Percentiles rank a stretch among this genome's conserved stretches.
Evolutionary conservation across 2,797 vertebrate genomes (phyloP).

Genomic region (Rhinophrynus dorsalis): DNA sequence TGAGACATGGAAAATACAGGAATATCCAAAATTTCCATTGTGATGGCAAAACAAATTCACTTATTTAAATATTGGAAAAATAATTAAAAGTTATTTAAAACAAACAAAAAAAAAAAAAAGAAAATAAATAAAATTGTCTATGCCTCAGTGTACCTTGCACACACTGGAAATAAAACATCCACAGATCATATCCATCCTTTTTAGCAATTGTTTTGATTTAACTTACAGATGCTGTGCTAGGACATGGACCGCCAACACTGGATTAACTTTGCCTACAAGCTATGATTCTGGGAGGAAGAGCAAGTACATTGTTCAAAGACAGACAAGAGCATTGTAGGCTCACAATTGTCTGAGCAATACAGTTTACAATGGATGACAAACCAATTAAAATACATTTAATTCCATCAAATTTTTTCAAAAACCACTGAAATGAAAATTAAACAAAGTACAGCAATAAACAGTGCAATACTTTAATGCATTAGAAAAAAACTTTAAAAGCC

Average conservation of each 20-base stretch:
- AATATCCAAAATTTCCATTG: slow-evolving; percentile 63
- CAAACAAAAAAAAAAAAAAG: too few species aligned
- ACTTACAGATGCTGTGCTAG: slow-evolving; percentile 99
- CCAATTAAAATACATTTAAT: slow-evolving; percentile 64
- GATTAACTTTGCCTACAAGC: slow-evolving; percentile 98
- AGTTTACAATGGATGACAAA: slow-evolving; percentile 54
- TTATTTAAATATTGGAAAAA: slow-evolving; percentile 58
- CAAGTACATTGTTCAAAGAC: slow-evolving; percentile 97
- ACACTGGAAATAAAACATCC: slow-evolving; percentile 73
- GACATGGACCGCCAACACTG: slow-evolving; percentile 96
- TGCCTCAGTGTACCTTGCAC: slow-evolving; percentile 72
- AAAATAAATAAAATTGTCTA: slow-evolving; percentile 64
- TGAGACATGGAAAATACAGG: slow-evolving; percentile 64
- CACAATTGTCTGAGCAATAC: slow-evolving; percentile 71
- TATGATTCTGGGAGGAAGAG: slow-evolving; percentile 99
- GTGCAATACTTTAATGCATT: slow-evolving; percentile 66
- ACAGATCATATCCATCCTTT: slow-evolving; percentile 89
- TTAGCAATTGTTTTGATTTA: slow-evolving; percentile 90
- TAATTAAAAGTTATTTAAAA: too few species aligned
- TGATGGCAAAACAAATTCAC: slow-evolving; percentile 60
- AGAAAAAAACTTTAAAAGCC: slow-evolving; percentile 79
- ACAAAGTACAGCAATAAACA: slow-evolving; percentile 66
- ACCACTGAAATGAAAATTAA: slow-evolving; percentile 68
- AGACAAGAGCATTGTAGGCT: slow-evolving; percentile 72
- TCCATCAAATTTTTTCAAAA: slow-evolving; percentile 66